Evolutionary conservation across 2,888 invertebrate genomes (phyloP), one percentile per base, ranked within the genome.

Genomic region (Pammene aurita): DNA sequence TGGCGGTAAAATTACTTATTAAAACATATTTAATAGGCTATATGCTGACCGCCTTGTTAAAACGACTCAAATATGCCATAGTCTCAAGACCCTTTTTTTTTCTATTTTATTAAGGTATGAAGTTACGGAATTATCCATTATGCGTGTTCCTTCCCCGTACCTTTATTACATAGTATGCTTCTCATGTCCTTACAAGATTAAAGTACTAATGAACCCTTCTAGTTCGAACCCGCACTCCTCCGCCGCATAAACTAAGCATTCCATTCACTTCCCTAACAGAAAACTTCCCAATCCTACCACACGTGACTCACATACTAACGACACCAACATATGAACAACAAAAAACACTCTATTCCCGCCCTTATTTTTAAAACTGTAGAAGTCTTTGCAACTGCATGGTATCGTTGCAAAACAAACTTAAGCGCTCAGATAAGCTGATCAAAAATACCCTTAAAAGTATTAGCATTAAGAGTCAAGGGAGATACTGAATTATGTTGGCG

Each of bases 301-400:
- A 67, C 71, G 71, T 71, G 71, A 71, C 60, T 67, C 18, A 63
- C 54, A 71, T 71, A 71, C 44, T 57, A 67, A 58, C 50, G 60
- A 63, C 48, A 57, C 56, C 38, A 56, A 68, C 14, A 46, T 42
- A 38, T 34, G 35, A 41, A 34, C 9, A 26, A 11, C 14, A n/a
- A 14, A 35, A 41, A 50, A 52, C 52, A 41, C 41, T 52, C 13
- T 1, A 52, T 38, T 38, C 42, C 11, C 52, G 52, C 18, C 58
- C 58, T 58, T 58, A 66, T 34, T 10, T 1, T 6, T n/a, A 16
- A n/a, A 14, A 2, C n/a, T 38, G 26, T 52, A 62, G n/a, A 52
- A 41, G 6, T 18, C 41, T 18, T 41, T 26, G 38, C n/a, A 2
- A 18, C 18, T 41, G 41, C 26, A 9, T 41, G 38, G 26, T 62